These are phyloP conservation scores for Pedionomus torquatus DNA, from an alignment of 2,113 vertebrate genomes.

Conservation along the genomic window DNA sequence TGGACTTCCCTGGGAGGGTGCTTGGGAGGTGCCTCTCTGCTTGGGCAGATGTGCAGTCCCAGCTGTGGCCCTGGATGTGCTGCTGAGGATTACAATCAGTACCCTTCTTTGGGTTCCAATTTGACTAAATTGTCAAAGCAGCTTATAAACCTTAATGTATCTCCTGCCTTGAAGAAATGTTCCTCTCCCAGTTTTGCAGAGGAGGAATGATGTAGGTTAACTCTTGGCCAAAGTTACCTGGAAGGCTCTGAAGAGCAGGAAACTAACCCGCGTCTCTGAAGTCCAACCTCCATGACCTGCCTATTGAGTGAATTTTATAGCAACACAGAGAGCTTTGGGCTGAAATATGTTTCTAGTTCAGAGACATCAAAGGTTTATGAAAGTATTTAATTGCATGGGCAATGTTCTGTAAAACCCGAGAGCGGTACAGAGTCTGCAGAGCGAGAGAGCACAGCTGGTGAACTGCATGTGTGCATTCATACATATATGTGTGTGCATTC, in stretches of 20 bases:
- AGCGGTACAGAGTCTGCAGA: background rate
- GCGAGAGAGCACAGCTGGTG: background rate
- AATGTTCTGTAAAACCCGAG: background rate
- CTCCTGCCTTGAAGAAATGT: background rate
- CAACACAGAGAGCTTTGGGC: background rate
- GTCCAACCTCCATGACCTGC: background rate
- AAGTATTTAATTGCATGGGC: background rate
- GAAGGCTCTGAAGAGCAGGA: background rate
- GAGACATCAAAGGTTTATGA: background rate
- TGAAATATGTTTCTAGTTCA: background rate
- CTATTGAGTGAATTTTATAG: background rate
- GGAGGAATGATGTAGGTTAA: background rate
- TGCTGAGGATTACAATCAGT: background rate
- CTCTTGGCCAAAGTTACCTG: background rate
- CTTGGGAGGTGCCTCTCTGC: background rate
- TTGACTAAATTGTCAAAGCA: background rate
- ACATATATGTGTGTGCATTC: background rate
- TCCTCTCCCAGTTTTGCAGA: background rate
- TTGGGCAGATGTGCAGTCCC: background rate
- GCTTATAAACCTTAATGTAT: background rate
- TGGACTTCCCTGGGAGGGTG: background rate
- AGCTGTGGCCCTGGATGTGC: background rate
- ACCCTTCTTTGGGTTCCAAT: background rate
- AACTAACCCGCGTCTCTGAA: background rate
- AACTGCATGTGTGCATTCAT: background rate